Base-by-base conservation (phyloP, 2,797 vertebrate species). In the Craterocephalus amniculus region DNA sequence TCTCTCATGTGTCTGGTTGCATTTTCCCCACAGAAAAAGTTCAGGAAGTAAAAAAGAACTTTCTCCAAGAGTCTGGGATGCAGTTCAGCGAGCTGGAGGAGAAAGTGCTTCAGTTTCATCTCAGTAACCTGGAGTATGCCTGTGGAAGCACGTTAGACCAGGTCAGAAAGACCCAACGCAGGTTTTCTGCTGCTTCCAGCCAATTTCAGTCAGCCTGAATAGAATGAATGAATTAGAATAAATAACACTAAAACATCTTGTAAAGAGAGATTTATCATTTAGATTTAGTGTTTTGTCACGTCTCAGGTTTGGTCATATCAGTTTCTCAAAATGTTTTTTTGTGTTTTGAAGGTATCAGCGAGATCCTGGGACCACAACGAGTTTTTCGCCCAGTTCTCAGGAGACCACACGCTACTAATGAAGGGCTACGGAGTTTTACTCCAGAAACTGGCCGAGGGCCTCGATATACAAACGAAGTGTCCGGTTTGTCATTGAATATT, bases 311-410 rank as follows among this genome's bases (percentile, higher is more conserved):
- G 6, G 8, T 6, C 4, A 45, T 4, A 43, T 1, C 1, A 16
- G 38, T 16, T 43, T 43, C n/a, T n/a, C n/a, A n/a, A n/a, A n/a
- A n/a, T n/a, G 31, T 22, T 9, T 36, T 29, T 59, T 7, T 38
- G 22, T 51, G 27, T 43, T 1, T 34, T 18, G 14, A 5, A 99
- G 98, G 97, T 99, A 74, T 99, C 97, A 0, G 96, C 97, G 36
- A 95, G 97, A 67, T 99, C 97, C 24, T 99, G 98, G 98, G 98
- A 99, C 93, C 98, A 99, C 91, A 99, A 99, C 57, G 97, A 99
- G 85, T 98, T 98, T 87, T 99, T 99, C 78, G 97, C 98, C 36
- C 98, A 99, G 89, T 99, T 99, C 93, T 96, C 97, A 86, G 98
- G 98, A 83, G 97, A 99, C 85, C 97, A 99, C 85, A 96, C 97